Percentiles rank a stretch among this genome's conserved stretches.
phyloP scores from a whole-genome alignment of 1,140 invertebrate species.

The Brachystomella parvula region DNA sequence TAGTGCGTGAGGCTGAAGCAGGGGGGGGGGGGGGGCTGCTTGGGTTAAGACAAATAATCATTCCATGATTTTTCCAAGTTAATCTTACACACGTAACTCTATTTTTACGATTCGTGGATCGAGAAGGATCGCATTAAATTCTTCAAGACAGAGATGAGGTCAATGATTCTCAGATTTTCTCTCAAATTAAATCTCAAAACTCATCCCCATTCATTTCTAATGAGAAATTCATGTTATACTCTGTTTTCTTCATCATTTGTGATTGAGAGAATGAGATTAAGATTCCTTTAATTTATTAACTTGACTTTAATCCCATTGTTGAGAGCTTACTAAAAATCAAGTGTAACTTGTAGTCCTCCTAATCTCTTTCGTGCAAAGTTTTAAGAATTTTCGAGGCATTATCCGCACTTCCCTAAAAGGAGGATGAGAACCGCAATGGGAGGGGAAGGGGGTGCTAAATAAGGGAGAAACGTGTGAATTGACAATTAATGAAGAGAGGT shows the following conservation, averaged over 20 bases:
- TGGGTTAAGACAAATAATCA: not conserved
- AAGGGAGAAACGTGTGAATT: no score
- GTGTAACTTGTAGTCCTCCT: no score
- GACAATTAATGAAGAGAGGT: no score
- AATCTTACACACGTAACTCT: no score
- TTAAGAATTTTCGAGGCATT: no score
- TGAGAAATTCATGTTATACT: not conserved
- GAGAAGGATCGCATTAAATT: not conserved
- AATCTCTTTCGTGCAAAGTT: no score
- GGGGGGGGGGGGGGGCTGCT: not conserved
- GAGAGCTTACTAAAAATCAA: no score
- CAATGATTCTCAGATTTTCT: not conserved
- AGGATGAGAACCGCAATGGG: no score
- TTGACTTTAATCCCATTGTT: no score
- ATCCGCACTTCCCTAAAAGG: no score
- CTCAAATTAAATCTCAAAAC: not conserved
- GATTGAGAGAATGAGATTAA: not conserved
- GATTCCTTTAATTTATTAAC: not conserved
- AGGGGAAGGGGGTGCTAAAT: no score
- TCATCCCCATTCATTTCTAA: not conserved
- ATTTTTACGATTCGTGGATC: not conserved
- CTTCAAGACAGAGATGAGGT: slow-evolving; percentile 9
- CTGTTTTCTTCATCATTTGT: not conserved
- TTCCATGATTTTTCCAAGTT: no score
- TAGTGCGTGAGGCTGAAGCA: not conserved